Evolutionary conservation across 2,888 invertebrate genomes (phyloP), one percentile per base, ranked within the genome.

Genomic region (Dorcus hopei): DNA sequence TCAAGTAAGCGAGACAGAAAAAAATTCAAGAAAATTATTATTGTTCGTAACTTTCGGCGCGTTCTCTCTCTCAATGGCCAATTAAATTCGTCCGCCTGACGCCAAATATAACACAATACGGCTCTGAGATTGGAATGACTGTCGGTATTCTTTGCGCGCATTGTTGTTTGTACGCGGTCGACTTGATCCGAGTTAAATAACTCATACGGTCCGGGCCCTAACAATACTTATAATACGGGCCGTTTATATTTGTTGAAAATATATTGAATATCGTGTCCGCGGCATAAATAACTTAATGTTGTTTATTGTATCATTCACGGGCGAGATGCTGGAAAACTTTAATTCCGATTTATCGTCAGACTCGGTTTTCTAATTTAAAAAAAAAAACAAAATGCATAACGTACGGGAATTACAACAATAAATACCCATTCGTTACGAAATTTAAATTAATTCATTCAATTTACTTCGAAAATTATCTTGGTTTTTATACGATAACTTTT

Each of bases 161-260:
- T 58, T 58, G 53, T 19, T 53, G 48, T 52, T 33, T 49, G 58
- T 49, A 38, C 49, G 53, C 53, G 47, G 49, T 58, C 58, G 52
- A 49, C 53, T 58, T 58, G 55, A 62, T 62, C 60, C 59, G 19
- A 19, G 58, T 62, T 60, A 60, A 60, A 62, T 62, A 62, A 62
- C 58, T 60, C 58, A 60, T 62, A 56, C 57, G 50, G 58, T 58
- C 57, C 58, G 51, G 19, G 14, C 42, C 14, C 59, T 7, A 47
- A 59, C 59, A 59, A 56, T 56, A 33, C 14, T 2, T 33, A 56
- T 56, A 56, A 56, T 56, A 51, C 56, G 45, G 51, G n/a, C 43
- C 56, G 56, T 56, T 56, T 56, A 53, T 41, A 49, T 58, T 53
- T 53, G 58, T 58, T 58, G 58, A 58, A 49, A 58, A 58, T 53